Percentiles rank a stretch among this genome's conserved stretches.
Evolutionary conservation across 2,888 invertebrate genomes (phyloP).

Genomic region (Nemotelus nigrinus): DNA sequence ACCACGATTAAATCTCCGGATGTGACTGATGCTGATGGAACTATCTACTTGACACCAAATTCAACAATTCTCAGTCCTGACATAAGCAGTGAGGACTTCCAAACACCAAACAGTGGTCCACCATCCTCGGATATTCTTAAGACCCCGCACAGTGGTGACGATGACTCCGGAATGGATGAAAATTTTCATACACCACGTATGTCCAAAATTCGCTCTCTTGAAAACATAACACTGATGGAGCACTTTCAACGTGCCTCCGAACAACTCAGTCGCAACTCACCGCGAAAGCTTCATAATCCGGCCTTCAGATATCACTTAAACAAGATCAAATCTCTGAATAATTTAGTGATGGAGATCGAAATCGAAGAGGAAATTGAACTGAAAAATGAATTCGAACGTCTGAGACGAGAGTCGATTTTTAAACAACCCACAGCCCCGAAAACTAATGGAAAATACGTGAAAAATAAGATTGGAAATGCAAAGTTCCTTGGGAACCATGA

Average conservation of each 20-base stretch:
- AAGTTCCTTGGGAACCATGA: conserved; percentile 64
- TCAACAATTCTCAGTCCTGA: conserved; percentile 57
- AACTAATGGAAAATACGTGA: conserved; percentile 58
- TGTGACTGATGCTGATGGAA: conserved; percentile 53
- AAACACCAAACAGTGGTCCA: conserved; percentile 61
- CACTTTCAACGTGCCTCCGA: conserved; percentile 63
- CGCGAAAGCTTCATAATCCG: conserved; percentile 58
- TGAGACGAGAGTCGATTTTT: conserved; percentile 53
- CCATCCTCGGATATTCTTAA: conserved; percentile 52
- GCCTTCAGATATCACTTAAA: conserved; percentile 56
- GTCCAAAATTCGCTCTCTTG: conserved; percentile 63
- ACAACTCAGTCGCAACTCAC: conserved; percentile 62
- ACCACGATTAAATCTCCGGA: conserved; percentile 47
- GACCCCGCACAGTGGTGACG: conserved; percentile 56
- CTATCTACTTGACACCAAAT: conserved; percentile 62
- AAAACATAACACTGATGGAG: conserved; percentile 63
- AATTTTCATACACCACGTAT: conserved; percentile 63
- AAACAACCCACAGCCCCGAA: conserved; percentile 42
- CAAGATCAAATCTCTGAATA: conserved; percentile 63
- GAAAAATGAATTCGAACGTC: conserved; percentile 60
- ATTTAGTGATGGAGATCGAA: conserved; percentile 59
- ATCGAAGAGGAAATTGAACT: conserved; percentile 59
- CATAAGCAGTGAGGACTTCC: conserved; percentile 59
- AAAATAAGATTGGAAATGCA: conserved; percentile 64
- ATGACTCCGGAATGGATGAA: conserved; percentile 62